A percentile compares a stretch with the other conserved stretches of the same genome.
phyloP scores from a whole-genome alignment of 2,888 invertebrate species.

The Steinernema hermaphroditum region DNA sequence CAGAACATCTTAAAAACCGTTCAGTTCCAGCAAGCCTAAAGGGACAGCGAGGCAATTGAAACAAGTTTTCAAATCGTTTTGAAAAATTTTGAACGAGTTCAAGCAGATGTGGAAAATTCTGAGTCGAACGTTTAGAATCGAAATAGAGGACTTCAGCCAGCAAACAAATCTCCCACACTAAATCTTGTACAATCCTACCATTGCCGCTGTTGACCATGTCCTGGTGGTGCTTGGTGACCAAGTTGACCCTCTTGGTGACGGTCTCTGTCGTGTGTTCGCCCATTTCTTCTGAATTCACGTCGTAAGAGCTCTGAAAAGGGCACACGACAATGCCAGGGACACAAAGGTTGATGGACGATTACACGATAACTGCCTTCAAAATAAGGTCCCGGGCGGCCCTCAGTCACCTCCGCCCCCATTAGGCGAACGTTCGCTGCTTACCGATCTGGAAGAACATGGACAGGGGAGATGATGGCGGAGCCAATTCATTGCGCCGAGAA shows the following conservation, averaged over 20 bases:
- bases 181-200: too few species aligned
- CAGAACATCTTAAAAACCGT: too few species aligned
- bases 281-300: constrained; percentile 7
- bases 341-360: constrained; percentile 1
- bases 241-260: constrained; percentile 1
- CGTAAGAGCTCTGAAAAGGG: constrained; percentile 18
- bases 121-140: too few species aligned
- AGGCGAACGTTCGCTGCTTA: not conserved
- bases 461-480: not conserved
- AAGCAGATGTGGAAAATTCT: too few species aligned
- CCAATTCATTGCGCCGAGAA: not conserved
- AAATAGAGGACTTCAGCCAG: too few species aligned
- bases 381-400: not conserved
- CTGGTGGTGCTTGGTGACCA: constrained; percentile 11
- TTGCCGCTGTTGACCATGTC: constrained; percentile 2
- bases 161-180: too few species aligned
- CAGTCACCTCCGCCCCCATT: not conserved
- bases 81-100: too few species aligned
- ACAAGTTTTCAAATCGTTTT: not conserved
- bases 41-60: too few species aligned
- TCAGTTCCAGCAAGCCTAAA: too few species aligned
- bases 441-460: constrained; percentile 20
- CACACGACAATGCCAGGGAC: not conserved
- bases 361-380: constrained; percentile 26
- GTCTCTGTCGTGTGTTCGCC: not conserved